Percentiles rank a stretch among this genome's conserved stretches.
Evolutionary conservation across 2,113 vertebrate species (phyloP).

Genomic region (Tragelaphus scriptus): DNA sequence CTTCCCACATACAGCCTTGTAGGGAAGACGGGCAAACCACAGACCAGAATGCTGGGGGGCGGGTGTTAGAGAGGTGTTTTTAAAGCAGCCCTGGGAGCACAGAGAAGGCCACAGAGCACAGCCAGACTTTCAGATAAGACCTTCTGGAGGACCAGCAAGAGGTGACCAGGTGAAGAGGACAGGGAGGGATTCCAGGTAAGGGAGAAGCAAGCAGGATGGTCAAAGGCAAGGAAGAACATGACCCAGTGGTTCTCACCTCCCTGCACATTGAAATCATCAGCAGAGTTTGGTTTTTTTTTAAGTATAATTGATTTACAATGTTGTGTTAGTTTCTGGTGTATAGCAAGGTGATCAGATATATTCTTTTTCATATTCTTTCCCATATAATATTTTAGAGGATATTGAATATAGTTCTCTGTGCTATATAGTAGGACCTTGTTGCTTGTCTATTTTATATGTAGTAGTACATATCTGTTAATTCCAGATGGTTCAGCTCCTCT

Average conservation of each 20-base stretch:
- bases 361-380: background rate
- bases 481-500: background rate
- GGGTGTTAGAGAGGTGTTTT: too few species aligned
- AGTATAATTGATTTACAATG: background rate
- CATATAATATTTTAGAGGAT: background rate
- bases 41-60: fast-evolving
- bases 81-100: background rate
- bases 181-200: background rate
- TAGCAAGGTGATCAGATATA: background rate
- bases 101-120: background rate
- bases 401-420: background rate
- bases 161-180: background rate
- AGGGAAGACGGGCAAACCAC: background rate
- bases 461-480: background rate
- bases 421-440: background rate
- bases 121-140: background rate
- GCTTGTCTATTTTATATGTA: background rate
- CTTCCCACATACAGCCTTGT: background rate
- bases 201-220: background rate
- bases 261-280: background rate
- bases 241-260: background rate
- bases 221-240: background rate
- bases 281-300: background rate
- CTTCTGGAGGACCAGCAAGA: background rate
- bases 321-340: background rate